Percentiles rank a stretch among this genome's conserved stretches.
Conservation (phyloP, 2,888 invertebrate species). For the Heliconius hortense region DNA sequence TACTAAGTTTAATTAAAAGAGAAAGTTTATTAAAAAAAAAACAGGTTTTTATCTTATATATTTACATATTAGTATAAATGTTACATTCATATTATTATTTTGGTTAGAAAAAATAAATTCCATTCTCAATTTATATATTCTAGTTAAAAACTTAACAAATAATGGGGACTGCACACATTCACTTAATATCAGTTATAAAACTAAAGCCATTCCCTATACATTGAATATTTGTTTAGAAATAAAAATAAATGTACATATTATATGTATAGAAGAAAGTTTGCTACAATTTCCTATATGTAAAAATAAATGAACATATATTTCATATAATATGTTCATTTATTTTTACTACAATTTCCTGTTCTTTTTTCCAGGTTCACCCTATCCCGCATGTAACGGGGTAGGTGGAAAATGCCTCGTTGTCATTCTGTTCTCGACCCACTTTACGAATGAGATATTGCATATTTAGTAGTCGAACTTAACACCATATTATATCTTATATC, state of each 20-base stretch:
- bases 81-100: constrained; percentile 23
- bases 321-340: no score
- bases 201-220: background rate
- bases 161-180: constrained; percentile 16
- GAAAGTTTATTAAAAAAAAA: background rate
- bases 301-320: no score
- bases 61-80: constrained; percentile 28
- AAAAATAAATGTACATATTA: background rate
- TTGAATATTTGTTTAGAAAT: background rate
- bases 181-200: constrained; percentile 18
- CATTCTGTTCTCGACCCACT: no score
- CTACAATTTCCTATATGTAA: background rate
- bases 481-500: background rate
- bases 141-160: constrained; percentile 26
- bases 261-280: background rate
- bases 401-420: no score
- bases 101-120: constrained; percentile 25
- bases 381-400: no score
- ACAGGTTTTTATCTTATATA: constrained; percentile 12
- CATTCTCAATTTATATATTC: constrained; percentile 24
- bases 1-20: background rate
- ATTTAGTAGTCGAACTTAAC: background rate
- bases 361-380: no score
- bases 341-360: no score
- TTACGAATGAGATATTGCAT: no score